These are phyloP conservation scores for Drosophila falleni DNA, from an alignment of 2,888 invertebrate species.

Conservation along the genomic window DNA sequence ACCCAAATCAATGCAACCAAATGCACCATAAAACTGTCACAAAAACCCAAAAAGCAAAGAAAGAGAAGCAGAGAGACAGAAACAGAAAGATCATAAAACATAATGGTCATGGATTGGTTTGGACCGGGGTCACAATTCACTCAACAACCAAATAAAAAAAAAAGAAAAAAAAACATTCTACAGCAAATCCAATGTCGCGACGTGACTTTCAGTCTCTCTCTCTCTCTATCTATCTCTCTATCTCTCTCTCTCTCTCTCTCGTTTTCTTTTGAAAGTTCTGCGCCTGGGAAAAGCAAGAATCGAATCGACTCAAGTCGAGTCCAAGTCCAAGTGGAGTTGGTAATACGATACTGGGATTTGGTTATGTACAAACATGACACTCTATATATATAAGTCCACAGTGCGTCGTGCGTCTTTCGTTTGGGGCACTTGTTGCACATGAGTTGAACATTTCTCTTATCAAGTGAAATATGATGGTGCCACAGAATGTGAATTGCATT, in stretches of 20 bases:
- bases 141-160: conserved; percentile 8
- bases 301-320: conserved; percentile 19
- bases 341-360: conserved; percentile 64
- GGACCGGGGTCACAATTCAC: conserved; percentile 49
- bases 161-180: conserved; percentile 23
- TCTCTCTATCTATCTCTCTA: conserved; percentile 20
- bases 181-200: conserved; percentile 19
- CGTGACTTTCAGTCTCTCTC: conserved; percentile 47
- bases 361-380: conserved; percentile 74
- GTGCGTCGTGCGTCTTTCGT: conserved; percentile 16
- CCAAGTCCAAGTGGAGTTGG: conserved; percentile 40
- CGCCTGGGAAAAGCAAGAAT: conserved; percentile 56
- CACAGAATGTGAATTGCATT: conserved; percentile 51
- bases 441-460: conserved; percentile 44
- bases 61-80: conserved; percentile 2
- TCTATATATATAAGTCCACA: conserved; percentile 48
- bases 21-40: conserved; percentile 76
- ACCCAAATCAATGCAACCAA: conserved; percentile 71
- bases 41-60: conserved; percentile 15
- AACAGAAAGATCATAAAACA: conserved; percentile 64
- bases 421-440: conserved; percentile 59
- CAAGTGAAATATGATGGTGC: conserved; percentile 53
- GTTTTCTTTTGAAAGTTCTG: conserved; percentile 69
- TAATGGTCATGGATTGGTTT: conserved; percentile 52
- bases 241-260: background rate